Base-by-base conservation (phyloP, 2,797 vertebrate genomes). In the Urophycis tenuis region DNA sequence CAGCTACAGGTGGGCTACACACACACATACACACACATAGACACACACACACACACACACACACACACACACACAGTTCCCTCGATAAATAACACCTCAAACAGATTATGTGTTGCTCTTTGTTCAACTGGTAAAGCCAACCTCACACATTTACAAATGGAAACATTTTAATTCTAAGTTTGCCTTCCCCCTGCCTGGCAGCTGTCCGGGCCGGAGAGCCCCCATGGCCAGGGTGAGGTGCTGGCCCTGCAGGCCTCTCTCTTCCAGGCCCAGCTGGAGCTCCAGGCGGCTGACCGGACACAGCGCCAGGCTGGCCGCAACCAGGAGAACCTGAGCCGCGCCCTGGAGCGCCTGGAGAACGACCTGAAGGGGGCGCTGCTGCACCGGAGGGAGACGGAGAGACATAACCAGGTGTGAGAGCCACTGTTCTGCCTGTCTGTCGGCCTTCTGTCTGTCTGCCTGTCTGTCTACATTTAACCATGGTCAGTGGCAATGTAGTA, bases 251-350 rank as follows among this genome's bases (percentile, higher is more conserved):
- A 98, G 91, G 95, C 92, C 0, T 85, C 91, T 0, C 91, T 97
- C 73, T 97, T 98, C 91, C 94, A 92, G 85, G 92, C 93, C 64
- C 96, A 96, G 90, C 89, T 97, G 85, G 94, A 98, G 88, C 90
- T 96, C 35, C 95, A 95, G 91, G 93, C 91, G 0, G 82, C 91
- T 45, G 92, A 95, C 84, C 91, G 93, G 80, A 78, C 80, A 14
- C 90, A 95, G 67, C 80, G 76, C 1, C 94, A 94, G 83, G 93
- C 91, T 8, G 91, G 93, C 25, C 89, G 92, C 71, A 91, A 91
- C 0, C 89, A 95, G 81, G 85, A 90, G 2, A 93, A 97, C 79
- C 90, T 93, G 82, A 90, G 34, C 74, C 89, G 88, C 8, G 81
- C 91, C 72, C 77, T 92, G 78, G 92, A 93, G 41, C 91, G 94